These are phyloP conservation scores for Galago senegalensis DNA, from an alignment of 2,797 vertebrate species.

Conservation along the genomic window DNA sequence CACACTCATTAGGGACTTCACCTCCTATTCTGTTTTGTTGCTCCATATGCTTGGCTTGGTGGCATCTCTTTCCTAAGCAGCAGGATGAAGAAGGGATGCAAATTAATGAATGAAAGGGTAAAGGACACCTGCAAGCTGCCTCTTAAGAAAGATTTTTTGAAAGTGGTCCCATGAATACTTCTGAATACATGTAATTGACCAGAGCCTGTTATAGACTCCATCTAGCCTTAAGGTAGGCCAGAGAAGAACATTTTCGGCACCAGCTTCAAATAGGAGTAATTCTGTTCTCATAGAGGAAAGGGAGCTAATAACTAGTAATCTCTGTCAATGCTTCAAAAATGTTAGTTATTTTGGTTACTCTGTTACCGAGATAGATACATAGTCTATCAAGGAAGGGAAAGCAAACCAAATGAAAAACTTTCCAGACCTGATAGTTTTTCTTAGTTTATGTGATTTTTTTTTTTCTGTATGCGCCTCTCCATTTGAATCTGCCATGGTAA, in stretches of 20 bases:
- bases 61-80: not conserved
- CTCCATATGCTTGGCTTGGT: not conserved
- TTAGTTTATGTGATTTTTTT: not conserved
- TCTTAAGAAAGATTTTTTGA: constrained; percentile 1
- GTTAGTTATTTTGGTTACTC: not conserved
- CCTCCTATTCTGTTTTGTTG: not conserved
- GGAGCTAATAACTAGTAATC: not conserved
- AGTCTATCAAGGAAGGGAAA: too few relatives aligned
- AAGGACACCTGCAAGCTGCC: not conserved
- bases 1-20: not conserved
- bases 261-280: not conserved
- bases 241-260: constrained; percentile 13
- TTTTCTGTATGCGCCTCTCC: not conserved
- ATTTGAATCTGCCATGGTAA: constrained; percentile 12
- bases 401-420: too few relatives aligned
- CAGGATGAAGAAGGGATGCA: not conserved
- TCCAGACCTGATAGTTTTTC: not conserved
- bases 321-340: not conserved
- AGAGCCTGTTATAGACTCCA: not conserved
- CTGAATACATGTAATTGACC: not conserved
- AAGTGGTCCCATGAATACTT: not conserved
- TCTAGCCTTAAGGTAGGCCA: not conserved
- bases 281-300: not conserved
- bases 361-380: not conserved
- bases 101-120: not conserved